Base-by-base conservation (phyloP, 2,888 invertebrate genomes). In the Caenorhabditis macrosperma region DNA sequence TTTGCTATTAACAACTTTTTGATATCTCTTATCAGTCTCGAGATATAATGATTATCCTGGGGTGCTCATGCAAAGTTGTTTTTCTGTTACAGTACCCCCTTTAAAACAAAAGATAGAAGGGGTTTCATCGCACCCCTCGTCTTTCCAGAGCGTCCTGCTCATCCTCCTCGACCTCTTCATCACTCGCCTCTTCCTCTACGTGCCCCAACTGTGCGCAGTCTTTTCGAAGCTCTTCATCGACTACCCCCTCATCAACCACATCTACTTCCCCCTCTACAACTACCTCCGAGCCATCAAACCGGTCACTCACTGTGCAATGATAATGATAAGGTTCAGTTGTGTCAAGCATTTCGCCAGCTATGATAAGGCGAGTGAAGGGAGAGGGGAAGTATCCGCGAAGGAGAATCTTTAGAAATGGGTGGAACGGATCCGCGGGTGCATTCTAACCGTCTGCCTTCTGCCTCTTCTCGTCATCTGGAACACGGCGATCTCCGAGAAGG, bases 181-280 rank as follows among this genome's bases (percentile, higher is more conserved):
- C 22, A 48, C 64, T n/a, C 74, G 74, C 26, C 50, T 66, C n/a
- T 64, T 66, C 50, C 64, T 74, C 22, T 64, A 74, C 38, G 28
- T 52, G 17, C 74, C 74, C 20, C 74, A 74, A 41, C 41, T 64
- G 1, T 74, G 74, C 24, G 10, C 64, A 4, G 1, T 30, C 9
- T 64, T 24, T n/a, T 74, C 74, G 5, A 2, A 7, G 24, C n/a
- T 59, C n/a, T 59, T 74, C 41, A 64, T 64, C 22, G 20, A 48
- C 0, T 17, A 74, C n/a, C 57, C 57, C 0, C 7, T 50, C 0
- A 22, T 74, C 41, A 59, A 33, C 20, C 17, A 64, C 24, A 50
- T 74, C 22, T 55, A 64, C n/a, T 64, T 59, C 48, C 64, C 74
- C 0, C 15, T 74, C 9, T 74, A 74, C 50, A 74, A 74, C 24